phyloP scores from a whole-genome alignment of 2,888 invertebrate genomes.

The Drosophila multiciliata region DNA sequence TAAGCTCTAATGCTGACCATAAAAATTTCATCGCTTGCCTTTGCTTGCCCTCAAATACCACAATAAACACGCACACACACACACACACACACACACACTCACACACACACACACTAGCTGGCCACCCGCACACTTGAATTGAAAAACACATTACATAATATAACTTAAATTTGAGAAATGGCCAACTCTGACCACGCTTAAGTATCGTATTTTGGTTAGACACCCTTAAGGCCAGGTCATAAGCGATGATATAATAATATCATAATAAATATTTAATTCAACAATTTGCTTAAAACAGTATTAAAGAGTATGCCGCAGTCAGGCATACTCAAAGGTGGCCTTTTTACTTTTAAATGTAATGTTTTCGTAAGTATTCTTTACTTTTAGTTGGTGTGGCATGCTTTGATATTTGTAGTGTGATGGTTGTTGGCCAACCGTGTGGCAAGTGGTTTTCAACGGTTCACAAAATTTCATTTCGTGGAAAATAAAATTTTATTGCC shows the following conservation, averaged over 20 bases:
- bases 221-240: neutral
- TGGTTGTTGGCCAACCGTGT: slow-evolving; percentile 45
- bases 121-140: slow-evolving; percentile 9
- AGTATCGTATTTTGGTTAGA: neutral
- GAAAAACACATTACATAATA: slow-evolving; percentile 50
- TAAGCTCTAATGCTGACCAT: slow-evolving; percentile 60
- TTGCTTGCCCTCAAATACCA: slow-evolving; percentile 14
- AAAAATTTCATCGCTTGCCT: slow-evolving; percentile 22
- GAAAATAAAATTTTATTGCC: slow-evolving; percentile 75
- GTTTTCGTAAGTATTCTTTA: slow-evolving; percentile 12
- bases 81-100: neutral
- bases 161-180: slow-evolving; percentile 70
- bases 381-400: slow-evolving; percentile 15
- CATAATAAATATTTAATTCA: neutral
- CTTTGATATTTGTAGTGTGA: slow-evolving; percentile 29
- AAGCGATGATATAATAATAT: neutral
- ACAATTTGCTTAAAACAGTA: too few relatives aligned
- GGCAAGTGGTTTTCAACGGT: slow-evolving; percentile 70
- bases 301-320: neutral
- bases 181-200: slow-evolving; percentile 52
- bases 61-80: neutral
- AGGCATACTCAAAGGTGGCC: neutral
- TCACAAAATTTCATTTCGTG: slow-evolving; percentile 75
- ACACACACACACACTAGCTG: slow-evolving; percentile 9
- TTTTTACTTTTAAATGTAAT: neutral